Evolutionary conservation across 2,797 vertebrate genomes (phyloP).

Genomic region (Anolis apletophallus): DNA sequence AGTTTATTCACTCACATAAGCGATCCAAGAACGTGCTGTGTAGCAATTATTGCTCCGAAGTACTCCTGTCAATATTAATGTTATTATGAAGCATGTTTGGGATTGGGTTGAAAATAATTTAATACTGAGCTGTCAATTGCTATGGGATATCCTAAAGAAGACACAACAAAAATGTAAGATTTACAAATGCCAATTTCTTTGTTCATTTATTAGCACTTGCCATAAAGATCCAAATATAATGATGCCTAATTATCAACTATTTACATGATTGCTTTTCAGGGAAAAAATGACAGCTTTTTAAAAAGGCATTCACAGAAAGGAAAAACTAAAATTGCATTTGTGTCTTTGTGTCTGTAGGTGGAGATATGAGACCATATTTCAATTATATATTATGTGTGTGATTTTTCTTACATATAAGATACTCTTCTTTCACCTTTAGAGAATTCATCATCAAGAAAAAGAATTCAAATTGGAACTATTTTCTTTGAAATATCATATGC

Average conservation of each 20-base stretch:
- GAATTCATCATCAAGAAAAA: not conserved
- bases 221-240: not conserved
- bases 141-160: not conserved
- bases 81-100: not conserved
- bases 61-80: not conserved
- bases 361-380: conserved; percentile 56
- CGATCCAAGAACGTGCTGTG: not conserved
- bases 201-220: not conserved
- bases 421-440: not conserved
- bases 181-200: not conserved
- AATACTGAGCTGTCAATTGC: not conserved
- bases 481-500: not conserved
- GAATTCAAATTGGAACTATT: not conserved
- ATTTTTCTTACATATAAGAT: not conserved
- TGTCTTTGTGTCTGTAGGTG: conserved; percentile 59
- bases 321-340: not conserved
- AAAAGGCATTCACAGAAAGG: not conserved
- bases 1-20: not conserved
- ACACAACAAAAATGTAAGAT: not conserved
- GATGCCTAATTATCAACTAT: conserved; percentile 22
- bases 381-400: conserved; percentile 7
- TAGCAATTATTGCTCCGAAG: not conserved
- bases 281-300: not conserved
- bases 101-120: not conserved
- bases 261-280: not conserved